Percentiles rank a stretch among this genome's conserved stretches.
These are phyloP conservation scores for Noctua janthina DNA, from an alignment of 2,888 invertebrate genomes.

Conservation along the genomic window DNA sequence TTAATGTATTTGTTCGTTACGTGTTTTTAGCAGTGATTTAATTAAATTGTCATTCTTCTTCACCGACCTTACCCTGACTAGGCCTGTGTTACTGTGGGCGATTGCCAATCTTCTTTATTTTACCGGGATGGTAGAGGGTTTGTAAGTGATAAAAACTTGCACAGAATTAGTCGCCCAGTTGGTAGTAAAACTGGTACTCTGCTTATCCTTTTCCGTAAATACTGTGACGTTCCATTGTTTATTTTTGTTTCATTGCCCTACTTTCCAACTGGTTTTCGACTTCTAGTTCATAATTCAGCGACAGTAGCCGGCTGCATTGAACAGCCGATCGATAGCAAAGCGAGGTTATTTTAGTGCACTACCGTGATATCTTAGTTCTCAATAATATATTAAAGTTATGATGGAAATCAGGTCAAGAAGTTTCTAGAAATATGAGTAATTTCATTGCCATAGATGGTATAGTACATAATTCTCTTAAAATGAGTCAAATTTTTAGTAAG, in stretches of 20 bases:
- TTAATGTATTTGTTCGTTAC: neutral
- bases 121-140: neutral
- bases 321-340: neutral
- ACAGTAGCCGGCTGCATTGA: neutral
- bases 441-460: neutral
- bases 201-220: neutral
- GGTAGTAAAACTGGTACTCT: neutral
- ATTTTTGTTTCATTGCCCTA: conserved; percentile 17
- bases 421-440: neutral
- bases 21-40: neutral
- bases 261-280: neutral
- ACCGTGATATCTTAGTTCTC: neutral
- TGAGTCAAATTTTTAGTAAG: neutral
- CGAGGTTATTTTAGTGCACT: neutral
- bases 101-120: neutral
- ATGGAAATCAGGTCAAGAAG: neutral
- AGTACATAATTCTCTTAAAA: neutral
- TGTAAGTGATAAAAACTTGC: neutral
- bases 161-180: neutral
- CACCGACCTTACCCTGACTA: neutral
- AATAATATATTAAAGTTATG: conserved; percentile 3
- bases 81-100: neutral
- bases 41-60: neutral
- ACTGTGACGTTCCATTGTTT: neutral
- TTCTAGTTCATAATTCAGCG: neutral